Percentiles rank a stretch among this genome's conserved stretches.
These are phyloP conservation scores for Holothuria leucospilota DNA, from an alignment of 53 echinoderm and acorn worm genomes.

Conservation along the genomic window DNA sequence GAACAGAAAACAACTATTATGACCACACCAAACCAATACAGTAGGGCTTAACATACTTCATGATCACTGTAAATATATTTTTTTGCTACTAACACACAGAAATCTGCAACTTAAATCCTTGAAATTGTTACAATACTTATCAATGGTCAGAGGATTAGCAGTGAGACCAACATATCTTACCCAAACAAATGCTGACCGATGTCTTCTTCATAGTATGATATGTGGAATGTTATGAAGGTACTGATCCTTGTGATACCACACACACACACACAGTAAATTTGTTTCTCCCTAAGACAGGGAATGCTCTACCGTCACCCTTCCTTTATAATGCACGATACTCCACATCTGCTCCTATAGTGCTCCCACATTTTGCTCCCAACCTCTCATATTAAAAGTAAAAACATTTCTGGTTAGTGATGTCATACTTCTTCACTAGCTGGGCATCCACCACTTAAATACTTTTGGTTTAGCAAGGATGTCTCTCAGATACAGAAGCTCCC, in stretches of 20 bases:
- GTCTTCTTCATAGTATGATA: conserved; percentile 68
- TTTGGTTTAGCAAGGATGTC: conserved; percentile 12
- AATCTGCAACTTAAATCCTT: no score
- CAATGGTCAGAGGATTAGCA: no score
- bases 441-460: conserved; percentile 15
- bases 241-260: neutral
- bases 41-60: neutral
- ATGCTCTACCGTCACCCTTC: no score
- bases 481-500: conserved; percentile 1
- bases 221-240: conserved; percentile 28
- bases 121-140: no score
- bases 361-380: conserved; percentile 15
- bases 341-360: neutral
- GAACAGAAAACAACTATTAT: no score
- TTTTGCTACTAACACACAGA: no score
- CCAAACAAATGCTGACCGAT: conserved; percentile 72
- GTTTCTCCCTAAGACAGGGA: no score
- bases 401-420: conserved; percentile 31
- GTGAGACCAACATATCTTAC: conserved; percentile 57
- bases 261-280: no score
- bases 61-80: no score
- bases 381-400: conserved; percentile 2
- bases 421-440: neutral
- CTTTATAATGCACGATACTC: no score
- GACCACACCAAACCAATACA: no score